Evolutionary conservation across 2,113 vertebrate genomes (phyloP).

Genomic region (Zingel zingel): DNA sequence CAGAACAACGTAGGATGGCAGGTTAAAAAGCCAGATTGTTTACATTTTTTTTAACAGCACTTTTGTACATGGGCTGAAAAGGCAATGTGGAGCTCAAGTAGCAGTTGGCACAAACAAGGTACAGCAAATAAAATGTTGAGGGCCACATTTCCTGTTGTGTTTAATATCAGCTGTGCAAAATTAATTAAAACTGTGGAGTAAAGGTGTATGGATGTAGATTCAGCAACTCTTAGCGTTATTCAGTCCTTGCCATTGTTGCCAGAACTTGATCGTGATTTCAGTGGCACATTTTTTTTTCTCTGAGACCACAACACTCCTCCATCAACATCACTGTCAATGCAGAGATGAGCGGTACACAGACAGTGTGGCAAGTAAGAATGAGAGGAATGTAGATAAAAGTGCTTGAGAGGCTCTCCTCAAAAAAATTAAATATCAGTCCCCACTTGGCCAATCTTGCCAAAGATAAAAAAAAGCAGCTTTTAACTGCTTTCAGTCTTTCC

Average conservation of each 20-base stretch:
- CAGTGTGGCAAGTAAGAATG: too few relatives aligned
- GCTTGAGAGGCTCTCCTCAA: not conserved
- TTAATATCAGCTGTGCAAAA: not conserved
- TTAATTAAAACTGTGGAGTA: not conserved
- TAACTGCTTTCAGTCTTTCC: not conserved
- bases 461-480: not conserved
- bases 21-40: not conserved
- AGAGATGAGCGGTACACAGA: not conserved
- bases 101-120: not conserved
- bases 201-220: too few relatives aligned
- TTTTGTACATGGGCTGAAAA: not conserved
- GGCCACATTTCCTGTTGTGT: not conserved
- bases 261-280: not conserved
- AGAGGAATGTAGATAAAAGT: not conserved
- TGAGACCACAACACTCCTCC: not conserved
- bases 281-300: not conserved
- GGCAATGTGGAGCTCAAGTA: not conserved
- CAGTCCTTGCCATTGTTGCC: not conserved
- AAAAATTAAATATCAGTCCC: not conserved
- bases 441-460: not conserved
- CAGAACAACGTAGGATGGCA: slow-evolving; percentile 11
- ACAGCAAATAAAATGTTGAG: not conserved
- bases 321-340: not conserved
- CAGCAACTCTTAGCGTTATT: not conserved
- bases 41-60: not conserved